Base-by-base conservation (phyloP, 2,113 vertebrate genomes). In the Azemiops feae region DNA sequence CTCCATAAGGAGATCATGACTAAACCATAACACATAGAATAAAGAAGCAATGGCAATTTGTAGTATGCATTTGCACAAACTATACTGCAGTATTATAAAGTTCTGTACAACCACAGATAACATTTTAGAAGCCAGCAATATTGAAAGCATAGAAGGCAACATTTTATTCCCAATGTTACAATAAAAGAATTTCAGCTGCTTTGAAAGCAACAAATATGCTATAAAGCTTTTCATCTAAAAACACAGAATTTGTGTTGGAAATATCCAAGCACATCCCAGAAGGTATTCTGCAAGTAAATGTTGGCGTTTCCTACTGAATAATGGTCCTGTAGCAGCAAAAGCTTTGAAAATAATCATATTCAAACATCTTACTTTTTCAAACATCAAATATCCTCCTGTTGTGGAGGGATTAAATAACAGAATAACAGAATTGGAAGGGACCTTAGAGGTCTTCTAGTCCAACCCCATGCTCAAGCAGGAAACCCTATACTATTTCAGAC, bases 1-100 rank as follows among this genome's bases (percentile, higher is more conserved):
- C 4, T 30, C 60, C 60, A 9, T 20, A 85, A 93, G 87, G 81
- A 92, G 92, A 95, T 54, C 14, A 91, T 89, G 50, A 90, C 0
- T 3, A 85, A 60, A 60, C 25, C 34, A 34, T 10, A 90, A 88
- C 60, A 69, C 45, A 34, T 16, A 85, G 27, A 30, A 58, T 54
- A 93, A 89, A 93, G 14, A 11, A 91, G 92, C 47, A 0, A 1
- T 8, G 30, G 47, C 57, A 74, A 89, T 4, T 10, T 39, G 47
- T 69, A 87, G 45, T 1, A 25, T 0, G 0, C 1, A 54, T 18
- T 16, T 52, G 52, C 57, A 69, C 57, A 50, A 86, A n/a, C 23
- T 87, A 39, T 20, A 23, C 50, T 89, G 53, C 92, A 87, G 23
- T 1, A 7, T 39, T 53, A 92, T 58, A 57, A 93, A 93, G 81